A percentile compares a stretch with the other conserved stretches of the same genome.
Conservation (phyloP, 92 coral and sea anemone genomes). For the Paramuricea clavata region DNA sequence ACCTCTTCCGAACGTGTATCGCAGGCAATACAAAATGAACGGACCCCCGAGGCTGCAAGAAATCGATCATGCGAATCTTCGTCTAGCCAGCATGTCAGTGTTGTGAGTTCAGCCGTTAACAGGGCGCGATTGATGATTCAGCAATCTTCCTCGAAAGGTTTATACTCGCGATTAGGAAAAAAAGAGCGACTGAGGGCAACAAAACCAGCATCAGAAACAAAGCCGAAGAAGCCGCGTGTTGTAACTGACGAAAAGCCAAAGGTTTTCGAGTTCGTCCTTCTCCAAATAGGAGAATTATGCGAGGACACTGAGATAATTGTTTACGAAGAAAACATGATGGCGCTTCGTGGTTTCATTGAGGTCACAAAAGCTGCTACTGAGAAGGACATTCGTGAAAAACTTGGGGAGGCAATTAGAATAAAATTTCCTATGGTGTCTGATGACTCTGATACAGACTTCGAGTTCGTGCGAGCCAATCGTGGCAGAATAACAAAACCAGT, state of each 20-base stretch:
- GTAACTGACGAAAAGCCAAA: neutral
- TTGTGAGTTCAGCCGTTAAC: too few relatives aligned
- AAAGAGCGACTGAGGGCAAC: neutral
- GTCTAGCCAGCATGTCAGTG: too few relatives aligned
- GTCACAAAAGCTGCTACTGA: neutral
- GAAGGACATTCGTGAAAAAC: neutral
- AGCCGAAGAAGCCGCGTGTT: neutral
- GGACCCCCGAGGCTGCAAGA: neutral
- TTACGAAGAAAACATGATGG: slow-evolving; percentile 6
- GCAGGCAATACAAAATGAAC: neutral
- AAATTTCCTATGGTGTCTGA: neutral
- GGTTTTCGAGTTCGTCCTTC: neutral
- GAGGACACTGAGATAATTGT: neutral
- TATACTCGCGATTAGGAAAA: slow-evolving; percentile 16
- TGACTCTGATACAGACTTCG: neutral
- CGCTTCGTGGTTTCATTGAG: neutral
- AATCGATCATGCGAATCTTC: neutral
- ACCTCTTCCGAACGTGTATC: neutral
- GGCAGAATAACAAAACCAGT: neutral
- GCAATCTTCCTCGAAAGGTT: neutral
- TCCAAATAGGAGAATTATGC: neutral
- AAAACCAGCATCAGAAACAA: neutral
- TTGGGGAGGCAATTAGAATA: slow-evolving; percentile 7
- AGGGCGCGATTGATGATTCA: neutral
- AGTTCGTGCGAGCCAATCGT: neutral